Conservation (phyloP, 2,888 invertebrate genomes). For the Lamproptera curius region DNA sequence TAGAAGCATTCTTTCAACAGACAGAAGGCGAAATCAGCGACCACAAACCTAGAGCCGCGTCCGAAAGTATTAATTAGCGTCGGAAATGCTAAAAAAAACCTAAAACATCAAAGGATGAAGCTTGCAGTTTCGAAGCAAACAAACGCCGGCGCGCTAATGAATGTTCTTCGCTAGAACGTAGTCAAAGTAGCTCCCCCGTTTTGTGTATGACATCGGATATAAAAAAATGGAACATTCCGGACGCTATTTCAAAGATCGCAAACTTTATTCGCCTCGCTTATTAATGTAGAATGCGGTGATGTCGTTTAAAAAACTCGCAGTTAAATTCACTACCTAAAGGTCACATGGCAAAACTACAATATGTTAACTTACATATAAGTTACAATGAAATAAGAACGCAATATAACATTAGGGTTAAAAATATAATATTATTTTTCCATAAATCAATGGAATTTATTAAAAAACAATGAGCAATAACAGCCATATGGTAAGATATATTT, state of each 20-base stretch:
- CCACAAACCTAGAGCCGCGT: conserved; percentile 3
- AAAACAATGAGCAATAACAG: too few species aligned
- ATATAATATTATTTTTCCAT: too few species aligned
- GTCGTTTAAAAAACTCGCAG: too few species aligned
- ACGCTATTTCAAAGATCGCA: conserved; percentile 49
- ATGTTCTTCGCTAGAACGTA: conserved; percentile 4
- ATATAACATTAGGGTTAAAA: too few species aligned
- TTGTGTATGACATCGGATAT: conserved; percentile 47
- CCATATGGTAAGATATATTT: too few species aligned
- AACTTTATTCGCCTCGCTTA: too few species aligned
- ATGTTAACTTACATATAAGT: too few species aligned
- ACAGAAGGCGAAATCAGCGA: conserved; percentile 2
- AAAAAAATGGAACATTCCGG: conserved; percentile 42
- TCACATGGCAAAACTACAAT: too few species aligned
- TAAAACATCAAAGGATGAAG: conserved; percentile 6
- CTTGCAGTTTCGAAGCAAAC: conserved; percentile 16
- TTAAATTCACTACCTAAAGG: too few species aligned
- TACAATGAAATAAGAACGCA: too few species aligned
- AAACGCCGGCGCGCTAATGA: conserved; percentile 4
- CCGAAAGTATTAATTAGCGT: conserved; percentile 17
- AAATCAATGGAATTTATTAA: too few species aligned
- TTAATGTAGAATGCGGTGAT: too few species aligned
- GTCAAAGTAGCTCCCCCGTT: conserved; percentile 13
- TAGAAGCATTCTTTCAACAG: conserved; percentile 1
- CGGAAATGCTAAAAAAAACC: background rate